phyloP scores from a whole-genome alignment of 2,888 invertebrate species.

The Megaustenia siamemsis region DNA sequence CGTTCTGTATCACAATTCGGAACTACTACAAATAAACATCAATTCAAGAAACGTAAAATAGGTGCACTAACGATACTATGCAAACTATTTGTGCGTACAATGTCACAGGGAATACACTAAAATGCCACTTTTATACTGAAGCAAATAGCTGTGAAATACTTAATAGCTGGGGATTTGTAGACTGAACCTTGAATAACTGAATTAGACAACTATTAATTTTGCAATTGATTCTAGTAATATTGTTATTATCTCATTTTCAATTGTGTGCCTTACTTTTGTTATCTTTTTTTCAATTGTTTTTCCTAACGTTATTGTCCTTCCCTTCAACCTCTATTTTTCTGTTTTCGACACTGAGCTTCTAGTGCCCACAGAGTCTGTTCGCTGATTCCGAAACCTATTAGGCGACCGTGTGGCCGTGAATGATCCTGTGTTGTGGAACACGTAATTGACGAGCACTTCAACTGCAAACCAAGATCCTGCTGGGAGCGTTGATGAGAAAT shows the following conservation, averaged over 20 bases:
- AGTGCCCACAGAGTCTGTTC: neutral
- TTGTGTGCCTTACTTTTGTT: no score
- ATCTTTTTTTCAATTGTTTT: neutral
- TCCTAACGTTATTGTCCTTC: neutral
- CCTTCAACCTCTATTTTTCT: neutral
- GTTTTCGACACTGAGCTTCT: neutral
- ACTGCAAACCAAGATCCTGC: constrained; percentile 9
- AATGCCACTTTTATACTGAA: no score
- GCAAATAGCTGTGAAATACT: no score
- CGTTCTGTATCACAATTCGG: no score
- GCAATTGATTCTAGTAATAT: neutral
- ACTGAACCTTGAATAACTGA: neutral
- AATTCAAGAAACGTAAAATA: no score
- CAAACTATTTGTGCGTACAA: no score
- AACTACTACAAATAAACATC: no score
- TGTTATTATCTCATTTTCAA: neutral
- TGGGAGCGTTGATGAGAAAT: constrained; percentile 16
- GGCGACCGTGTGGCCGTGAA: neutral
- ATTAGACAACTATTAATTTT: neutral
- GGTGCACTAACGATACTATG: no score
- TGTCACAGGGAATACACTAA: no score
- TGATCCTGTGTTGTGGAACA: neutral
- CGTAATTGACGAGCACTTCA: constrained; percentile 18
- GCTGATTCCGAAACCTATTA: neutral
- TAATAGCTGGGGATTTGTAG: no score